phyloP scores from a whole-genome alignment of 2,888 invertebrate species.

The Opisthograptis luteolata region DNA sequence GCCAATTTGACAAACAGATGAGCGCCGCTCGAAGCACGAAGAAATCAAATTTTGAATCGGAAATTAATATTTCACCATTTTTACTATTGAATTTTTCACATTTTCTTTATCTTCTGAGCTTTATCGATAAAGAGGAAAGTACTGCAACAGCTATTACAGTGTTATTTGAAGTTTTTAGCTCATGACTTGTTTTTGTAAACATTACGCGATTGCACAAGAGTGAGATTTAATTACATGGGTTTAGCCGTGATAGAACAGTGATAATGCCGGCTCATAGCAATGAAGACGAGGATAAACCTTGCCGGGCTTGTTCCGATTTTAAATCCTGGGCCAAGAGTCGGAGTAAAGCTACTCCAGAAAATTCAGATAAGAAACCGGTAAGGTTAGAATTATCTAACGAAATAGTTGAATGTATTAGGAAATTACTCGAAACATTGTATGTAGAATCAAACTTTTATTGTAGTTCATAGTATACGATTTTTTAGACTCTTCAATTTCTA shows the following conservation, averaged over 20 bases:
- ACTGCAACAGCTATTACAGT: neutral
- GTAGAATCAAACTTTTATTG: no score
- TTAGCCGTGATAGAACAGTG: constrained; percentile 33
- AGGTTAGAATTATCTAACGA: no score
- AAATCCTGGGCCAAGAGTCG: constrained; percentile 89
- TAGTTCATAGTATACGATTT: no score
- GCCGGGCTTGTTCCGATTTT: constrained; percentile 89
- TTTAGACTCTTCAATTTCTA: no score
- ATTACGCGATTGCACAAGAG: constrained; percentile 51
- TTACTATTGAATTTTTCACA: no score
- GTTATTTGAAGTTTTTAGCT: neutral
- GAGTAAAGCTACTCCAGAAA: constrained; percentile 53
- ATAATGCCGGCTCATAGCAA: constrained; percentile 64
- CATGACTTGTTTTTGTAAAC: neutral
- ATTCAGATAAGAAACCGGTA: constrained; percentile 56
- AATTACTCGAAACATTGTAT: no score
- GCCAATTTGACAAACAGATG: no score
- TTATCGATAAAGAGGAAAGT: neutral
- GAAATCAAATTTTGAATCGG: constrained; percentile 4
- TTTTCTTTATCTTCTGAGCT: neutral
- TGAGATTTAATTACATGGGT: constrained; percentile 44
- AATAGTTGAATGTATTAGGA: constrained; percentile 24
- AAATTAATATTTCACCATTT: neutral
- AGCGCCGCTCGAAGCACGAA: neutral
- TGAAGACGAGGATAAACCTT: constrained; percentile 83